These are phyloP conservation scores for Zaprionus lineosus DNA, from an alignment of 2,888 invertebrate genomes.

Conservation along the genomic window DNA sequence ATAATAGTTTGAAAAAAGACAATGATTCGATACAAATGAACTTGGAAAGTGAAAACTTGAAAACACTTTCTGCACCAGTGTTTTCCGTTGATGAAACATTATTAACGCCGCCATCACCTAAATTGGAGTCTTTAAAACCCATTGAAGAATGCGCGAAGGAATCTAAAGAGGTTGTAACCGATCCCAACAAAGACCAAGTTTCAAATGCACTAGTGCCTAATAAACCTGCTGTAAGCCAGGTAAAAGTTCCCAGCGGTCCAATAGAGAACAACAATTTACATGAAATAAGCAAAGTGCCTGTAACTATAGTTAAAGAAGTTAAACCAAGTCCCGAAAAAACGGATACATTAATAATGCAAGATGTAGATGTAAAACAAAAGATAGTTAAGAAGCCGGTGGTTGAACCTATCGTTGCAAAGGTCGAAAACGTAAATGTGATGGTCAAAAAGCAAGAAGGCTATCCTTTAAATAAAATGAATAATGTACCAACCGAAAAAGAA, in stretches of 20 bases:
- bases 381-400: conserved; percentile 43
- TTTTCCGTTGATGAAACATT: not conserved
- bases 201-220: not conserved
- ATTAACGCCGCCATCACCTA: not conserved
- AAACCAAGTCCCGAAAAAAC: conserved; percentile 14
- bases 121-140: not conserved
- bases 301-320: conserved; percentile 7
- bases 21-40: not conserved
- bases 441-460: conserved; percentile 44
- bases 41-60: conserved; percentile 8
- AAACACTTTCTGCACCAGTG: not conserved
- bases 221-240: too few relatives aligned
- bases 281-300: too few relatives aligned
- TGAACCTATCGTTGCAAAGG: conserved; percentile 11
- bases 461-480: conserved; percentile 30
- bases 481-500: conserved; percentile 61
- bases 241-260: too few relatives aligned
- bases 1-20: not conserved
- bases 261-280: too few relatives aligned
- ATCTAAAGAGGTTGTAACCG: conserved; percentile 1
- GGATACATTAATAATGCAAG: conserved; percentile 10
- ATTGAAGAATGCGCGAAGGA: not conserved
- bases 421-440: conserved; percentile 20
- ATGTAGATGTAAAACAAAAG: conserved; percentile 49
- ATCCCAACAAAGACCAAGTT: not conserved